Conservation (phyloP, 2,888 invertebrate species). For the Clostera curtula region DNA sequence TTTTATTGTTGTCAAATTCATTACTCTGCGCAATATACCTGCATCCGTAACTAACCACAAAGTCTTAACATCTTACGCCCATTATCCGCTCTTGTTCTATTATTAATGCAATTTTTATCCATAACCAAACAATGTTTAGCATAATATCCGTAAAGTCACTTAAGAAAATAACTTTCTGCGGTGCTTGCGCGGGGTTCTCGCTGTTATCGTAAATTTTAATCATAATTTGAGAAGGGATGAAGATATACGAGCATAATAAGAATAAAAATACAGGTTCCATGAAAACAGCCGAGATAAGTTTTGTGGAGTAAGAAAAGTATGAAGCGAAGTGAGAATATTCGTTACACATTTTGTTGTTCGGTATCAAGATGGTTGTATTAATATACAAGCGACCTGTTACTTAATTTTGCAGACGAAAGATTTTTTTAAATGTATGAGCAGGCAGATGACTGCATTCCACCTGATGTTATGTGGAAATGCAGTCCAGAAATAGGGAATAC, state of each 20-base stretch:
- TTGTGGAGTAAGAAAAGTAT: slow-evolving; percentile 9
- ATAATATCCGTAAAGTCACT: slow-evolving; percentile 20
- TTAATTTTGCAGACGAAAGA: slow-evolving; percentile 12
- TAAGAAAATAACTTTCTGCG: slow-evolving; percentile 27
- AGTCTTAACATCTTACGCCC: no score
- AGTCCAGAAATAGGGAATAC: no score
- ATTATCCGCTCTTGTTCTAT: slow-evolving; percentile 7
- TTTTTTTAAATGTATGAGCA: slow-evolving; percentile 3
- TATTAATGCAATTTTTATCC: slow-evolving; percentile 16
- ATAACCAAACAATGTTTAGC: slow-evolving; percentile 22
- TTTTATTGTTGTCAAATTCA: no score
- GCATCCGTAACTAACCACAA: no score
- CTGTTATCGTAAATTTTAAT: slow-evolving; percentile 50
- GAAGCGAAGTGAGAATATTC: slow-evolving; percentile 6
- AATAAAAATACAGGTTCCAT: slow-evolving; percentile 6
- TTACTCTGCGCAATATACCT: no score
- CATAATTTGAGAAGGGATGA: slow-evolving; percentile 39
- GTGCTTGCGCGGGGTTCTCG: slow-evolving; percentile 22
- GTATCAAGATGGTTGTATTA: slow-evolving; percentile 17
- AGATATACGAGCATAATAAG: slow-evolving; percentile 39
- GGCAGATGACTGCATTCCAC: background rate
- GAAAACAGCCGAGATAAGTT: slow-evolving; percentile 15
- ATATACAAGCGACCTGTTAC: slow-evolving; percentile 11
- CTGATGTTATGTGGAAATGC: no score
- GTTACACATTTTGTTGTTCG: slow-evolving; percentile 16